Evolutionary conservation across 1,140 invertebrate species (phyloP), one percentile per base, ranked within the genome.

Genomic region (Drosophila athabasca): DNA sequence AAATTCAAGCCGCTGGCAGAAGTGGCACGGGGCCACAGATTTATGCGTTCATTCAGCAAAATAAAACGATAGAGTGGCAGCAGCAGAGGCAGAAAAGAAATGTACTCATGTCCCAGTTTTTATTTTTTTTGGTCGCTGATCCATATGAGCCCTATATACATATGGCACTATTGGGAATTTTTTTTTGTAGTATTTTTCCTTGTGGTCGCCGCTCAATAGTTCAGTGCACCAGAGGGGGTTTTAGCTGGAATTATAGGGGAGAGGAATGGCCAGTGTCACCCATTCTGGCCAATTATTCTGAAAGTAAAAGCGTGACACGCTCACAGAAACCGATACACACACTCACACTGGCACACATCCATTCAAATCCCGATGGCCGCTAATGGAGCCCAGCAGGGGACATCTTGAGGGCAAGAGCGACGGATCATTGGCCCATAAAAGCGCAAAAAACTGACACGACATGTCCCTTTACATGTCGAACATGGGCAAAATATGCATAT

Each of bases 401-500:
- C 24, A 79, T 81, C 78, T 72, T 76, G 71, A 48, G 48, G 31
- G 62, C 31, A 15, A 26, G 57, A 26, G 50, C 11, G 53, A 3
- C 46, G 24, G 13, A 58, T 51, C 43, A 58, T 50, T 60, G 60
- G 60, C 59, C 66, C 73, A 72, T 54, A 72, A 60, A 60, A 59
- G 55, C 24, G 48, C 43, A 60, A 58, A 62, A 60, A 69, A 50
- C 60, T 64, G 72, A 87, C 77, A 84, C 74, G 72, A 72, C 77
- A 84, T 84, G 73, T 80, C 81, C 76, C 62, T 72, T 85, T 65
- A 68, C 80, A 76, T 84, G 81, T 85, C 81, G 68, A 87, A 85
- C 81, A 85, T 77, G 77, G 39, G 53, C 71, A 44, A 54, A 85
- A 79, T 83, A 73, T 85, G 80, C 81, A 76, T 74, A 59, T 39